Evolutionary conservation across 2,888 invertebrate genomes (phyloP).

Genomic region (Oscheius sp.): DNA sequence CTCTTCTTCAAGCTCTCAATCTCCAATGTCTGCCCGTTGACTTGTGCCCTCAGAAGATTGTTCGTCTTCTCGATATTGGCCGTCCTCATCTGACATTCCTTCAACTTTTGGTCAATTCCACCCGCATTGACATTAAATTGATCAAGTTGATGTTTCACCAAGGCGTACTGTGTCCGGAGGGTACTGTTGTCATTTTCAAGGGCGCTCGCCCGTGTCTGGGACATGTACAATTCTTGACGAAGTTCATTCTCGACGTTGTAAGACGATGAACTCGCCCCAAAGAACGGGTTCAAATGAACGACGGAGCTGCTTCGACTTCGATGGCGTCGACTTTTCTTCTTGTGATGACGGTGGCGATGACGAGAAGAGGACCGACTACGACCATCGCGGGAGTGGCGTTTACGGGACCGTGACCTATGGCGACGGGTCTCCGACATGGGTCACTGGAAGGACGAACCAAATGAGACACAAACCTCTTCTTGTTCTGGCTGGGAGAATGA

Average conservation of each 20-base stretch:
- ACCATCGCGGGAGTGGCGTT: background rate
- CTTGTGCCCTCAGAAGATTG: slow-evolving; percentile 10
- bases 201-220: background rate
- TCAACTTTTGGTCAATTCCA: background rate
- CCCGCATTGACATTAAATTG: background rate
- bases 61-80: slow-evolving; percentile 10
- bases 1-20: background rate
- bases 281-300: slow-evolving; percentile 21
- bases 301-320: slow-evolving; percentile 12
- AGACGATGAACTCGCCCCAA: slow-evolving; percentile 13
- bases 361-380: slow-evolving; percentile 5
- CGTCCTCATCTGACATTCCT: background rate
- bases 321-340: slow-evolving; percentile 9
- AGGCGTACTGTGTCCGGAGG: background rate
- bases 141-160: background rate
- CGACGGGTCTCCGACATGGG: background rate
- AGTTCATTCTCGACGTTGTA: slow-evolving; percentile 10
- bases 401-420: background rate
- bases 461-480: slow-evolving; percentile 1
- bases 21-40: background rate
- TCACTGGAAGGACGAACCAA: background rate
- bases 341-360: background rate
- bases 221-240: slow-evolving; percentile 5
- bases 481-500: background rate
- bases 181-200: background rate